Evolutionary conservation across 1,140 invertebrate species (phyloP), one percentile per base, ranked within the genome.

Genomic region (Drosophila sulfurigaster): DNA sequence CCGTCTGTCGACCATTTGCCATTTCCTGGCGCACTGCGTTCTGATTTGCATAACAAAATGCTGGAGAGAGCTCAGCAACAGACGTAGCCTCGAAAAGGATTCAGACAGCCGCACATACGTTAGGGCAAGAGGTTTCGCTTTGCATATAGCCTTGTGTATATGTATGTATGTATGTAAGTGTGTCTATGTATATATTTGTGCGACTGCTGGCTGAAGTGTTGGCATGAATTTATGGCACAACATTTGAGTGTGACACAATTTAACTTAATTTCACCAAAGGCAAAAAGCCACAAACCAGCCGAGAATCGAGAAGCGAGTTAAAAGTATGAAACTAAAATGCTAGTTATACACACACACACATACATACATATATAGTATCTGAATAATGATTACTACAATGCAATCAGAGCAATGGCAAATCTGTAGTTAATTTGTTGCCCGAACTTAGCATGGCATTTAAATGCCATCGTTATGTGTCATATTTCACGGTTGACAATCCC

Each of bases 41-140:
- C 73, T 89, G 83, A 88, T 88, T 88, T 88, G 83, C 83, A 88
- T 88, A 88, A 89, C 83, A 88, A 88, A 89, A 88, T 89, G 83
- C 79, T 87, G 83, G 25, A 45, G 25, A 45, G 32, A n/a, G 13
- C 16, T 32, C 35, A 67, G 35, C 64, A 49, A 63, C 38, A 63
- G 46, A 49, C 45, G 13, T 41, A 49, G 51, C 62, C 57, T 58
- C 51, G 52, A 48, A 72, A 75, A 77, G 80, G 82, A 88, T 80
- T 67, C 46, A 80, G 64, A 60, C 65, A 49, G 46, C 16, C 46
- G 16, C 46, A 49, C 46, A 87, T 86, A 86, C 76, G 82, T 73
- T 86, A 69, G 16, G 20, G 49, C 48, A 20, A 59, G 51, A 6
- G 30, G 13, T 59, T 58, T 43, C 52, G 43, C 58, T 60, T 66